Base-by-base conservation (phyloP, 2,888 invertebrate species). In the Drosophila neonasuta region DNA sequence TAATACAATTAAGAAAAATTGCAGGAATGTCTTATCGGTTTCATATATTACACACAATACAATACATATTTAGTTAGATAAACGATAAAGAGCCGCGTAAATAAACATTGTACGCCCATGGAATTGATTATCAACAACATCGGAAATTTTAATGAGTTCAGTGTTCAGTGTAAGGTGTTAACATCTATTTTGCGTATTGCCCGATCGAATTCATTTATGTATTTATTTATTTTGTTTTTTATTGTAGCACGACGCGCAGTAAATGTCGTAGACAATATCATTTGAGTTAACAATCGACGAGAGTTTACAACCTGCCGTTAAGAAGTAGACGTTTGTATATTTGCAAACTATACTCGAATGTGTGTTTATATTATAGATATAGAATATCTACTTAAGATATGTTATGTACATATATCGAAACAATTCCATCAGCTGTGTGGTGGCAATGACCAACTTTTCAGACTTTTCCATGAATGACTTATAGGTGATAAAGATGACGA, bases 111-210 rank as follows among this genome's bases (percentile, higher is more conserved):
- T 32, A 39, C 41, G 69, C 34, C 55, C 66, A 52, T 72, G 74
- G 65, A 65, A 69, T 69, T 74, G 57, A 73, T 61, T 65, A 69
- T 74, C 74, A 72, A 74, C 65, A 69, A 64, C 11, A 73, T 54
- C 34, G 6, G 15, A 55, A 56, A 64, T 50, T 60, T 68, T 42
- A 55, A 58, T 61, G 54, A 56, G 45, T 61, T 24, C 39, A 24
- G 24, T 24, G 24, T 24, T 24, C 24, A 44, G 51, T 41, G 32
- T 49, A 42, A 57, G 66, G 60, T 65, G 74, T 61, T 69, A 69
- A 65, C 69, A 64, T 59, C 20, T 15, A 70, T 70, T 66, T 65
- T 50, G 32, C 60, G 52, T 45, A 57, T 74, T 65, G 44, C 39
- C 39, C 42, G 17, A 49, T 11, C 36, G n/a, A 45, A 63, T 52